Base-by-base conservation (phyloP, 2,888 invertebrate species). In the Crepidodera aurea region DNA sequence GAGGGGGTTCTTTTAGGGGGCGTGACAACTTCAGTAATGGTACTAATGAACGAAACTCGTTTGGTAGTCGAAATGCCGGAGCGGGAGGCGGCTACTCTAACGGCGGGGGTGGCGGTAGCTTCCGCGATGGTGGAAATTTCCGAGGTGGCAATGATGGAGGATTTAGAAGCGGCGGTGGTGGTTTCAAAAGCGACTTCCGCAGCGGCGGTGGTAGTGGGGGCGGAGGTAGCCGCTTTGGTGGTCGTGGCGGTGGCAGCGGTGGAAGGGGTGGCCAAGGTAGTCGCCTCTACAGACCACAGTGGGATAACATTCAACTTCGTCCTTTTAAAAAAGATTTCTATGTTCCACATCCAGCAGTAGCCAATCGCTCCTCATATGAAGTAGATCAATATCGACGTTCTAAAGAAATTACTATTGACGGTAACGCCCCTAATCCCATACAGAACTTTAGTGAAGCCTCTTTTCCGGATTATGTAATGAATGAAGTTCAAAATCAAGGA, bases 251-350 rank as follows among this genome's bases (percentile, higher is more conserved):
- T 60, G 71, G 74, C 63, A 74, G 75, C 15, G 64, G 68, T 18
- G 66, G 71, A 10, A 78, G 79, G 71, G 73, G 72, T 37, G 68
- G 74, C n/a, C 73, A 72, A 15, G 84, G 85, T 22, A 83, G 86
- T 22, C 84, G 85, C 4, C 84, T 86, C 16, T 82, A 88, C 25
- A 85, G 84, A 66, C 88, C 46, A 85, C 72, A 89, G 74, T 94
- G 94, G 94, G 92, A 93, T 75, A 76, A 89, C 51, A 87, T 84
- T 64, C 84, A 88, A 62, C 79, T 94, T 25, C 88, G 88, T 70
- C 89, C 92, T 1, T 93, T 94, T 78, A 91, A 93, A 73, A 94
- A 94, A 82, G 91, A 93, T 72, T 94, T 94, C 76, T 94, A 94
- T 77, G 82, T 88, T 56, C 92, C 93, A 15, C 89, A 90, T 73